Conservation (phyloP, 2,888 invertebrate genomes). For the Cacoxenus indagator region DNA sequence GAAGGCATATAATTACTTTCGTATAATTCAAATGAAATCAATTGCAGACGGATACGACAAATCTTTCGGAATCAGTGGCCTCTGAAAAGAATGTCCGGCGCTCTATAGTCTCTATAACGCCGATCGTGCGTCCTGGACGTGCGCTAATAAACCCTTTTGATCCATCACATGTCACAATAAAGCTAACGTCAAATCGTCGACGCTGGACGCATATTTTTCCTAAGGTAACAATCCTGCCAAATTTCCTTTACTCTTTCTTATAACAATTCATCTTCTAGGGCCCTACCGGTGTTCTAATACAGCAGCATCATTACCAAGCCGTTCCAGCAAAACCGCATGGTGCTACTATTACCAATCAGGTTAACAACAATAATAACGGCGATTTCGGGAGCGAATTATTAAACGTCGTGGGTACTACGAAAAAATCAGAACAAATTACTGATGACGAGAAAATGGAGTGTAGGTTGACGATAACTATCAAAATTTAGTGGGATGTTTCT, state of each 20-base stretch:
- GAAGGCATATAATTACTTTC: not conserved
- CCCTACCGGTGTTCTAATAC: conserved; percentile 90
- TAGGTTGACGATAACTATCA: no score
- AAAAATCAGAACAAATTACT: conserved; percentile 53
- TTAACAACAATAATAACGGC: conserved; percentile 49
- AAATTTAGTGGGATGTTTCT: not conserved
- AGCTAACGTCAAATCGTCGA: conserved; percentile 92
- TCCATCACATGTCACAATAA: conserved; percentile 96
- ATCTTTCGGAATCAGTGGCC: conserved; percentile 67
- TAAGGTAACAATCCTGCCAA: conserved; percentile 70
- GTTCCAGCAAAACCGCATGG: conserved; percentile 73
- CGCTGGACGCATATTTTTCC: conserved; percentile 99
- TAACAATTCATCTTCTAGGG: conserved; percentile 71
- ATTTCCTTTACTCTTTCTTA: not conserved
- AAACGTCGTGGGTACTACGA: no score
- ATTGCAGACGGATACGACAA: conserved; percentile 60
- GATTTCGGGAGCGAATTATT: conserved; percentile 51
- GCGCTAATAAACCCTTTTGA: conserved; percentile 98
- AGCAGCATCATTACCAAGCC: conserved; percentile 94
- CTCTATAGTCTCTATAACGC: conserved; percentile 71
- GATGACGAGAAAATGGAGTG: conserved; percentile 58
- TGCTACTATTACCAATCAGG: conserved; percentile 27
- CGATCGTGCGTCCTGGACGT: conserved; percentile 80
- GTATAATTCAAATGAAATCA: not conserved
- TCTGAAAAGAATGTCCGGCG: conserved; percentile 67